Percentiles rank a stretch among this genome's conserved stretches.
Evolutionary conservation across 2,888 invertebrate species (phyloP).

Genomic region (Neoscelio sp.): DNA sequence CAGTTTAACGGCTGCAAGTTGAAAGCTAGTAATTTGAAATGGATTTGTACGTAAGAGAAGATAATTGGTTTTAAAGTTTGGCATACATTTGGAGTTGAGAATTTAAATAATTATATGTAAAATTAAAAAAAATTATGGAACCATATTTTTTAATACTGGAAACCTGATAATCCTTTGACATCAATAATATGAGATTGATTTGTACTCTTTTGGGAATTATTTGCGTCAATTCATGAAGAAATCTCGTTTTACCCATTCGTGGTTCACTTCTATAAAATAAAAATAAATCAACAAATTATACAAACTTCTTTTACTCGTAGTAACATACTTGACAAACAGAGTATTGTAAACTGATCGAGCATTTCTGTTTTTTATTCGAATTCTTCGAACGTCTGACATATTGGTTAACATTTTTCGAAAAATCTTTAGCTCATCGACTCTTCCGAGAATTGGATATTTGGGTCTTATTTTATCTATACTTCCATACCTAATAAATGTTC

Average conservation of each 20-base stretch:
- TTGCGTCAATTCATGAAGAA: constrained; percentile 85
- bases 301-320: not conserved
- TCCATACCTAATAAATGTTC: constrained; percentile 43
- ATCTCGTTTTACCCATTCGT: constrained; percentile 86
- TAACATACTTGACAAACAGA: constrained; percentile 74
- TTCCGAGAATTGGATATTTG: constrained; percentile 84
- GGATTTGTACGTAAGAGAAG: not conserved
- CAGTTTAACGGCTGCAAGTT: constrained; percentile 42
- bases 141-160: not conserved
- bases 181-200: constrained; percentile 80
- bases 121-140: too few species aligned
- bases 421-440: constrained; percentile 82
- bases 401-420: constrained; percentile 72
- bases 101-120: too few species aligned
- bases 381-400: constrained; percentile 59
- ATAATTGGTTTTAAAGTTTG: not conserved
- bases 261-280: constrained; percentile 84
- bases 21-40: constrained; percentile 25
- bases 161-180: constrained; percentile 80
- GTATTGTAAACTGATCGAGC: constrained; percentile 69
- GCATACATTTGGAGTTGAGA: not conserved
- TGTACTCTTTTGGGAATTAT: constrained; percentile 82
- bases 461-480: constrained; percentile 69
- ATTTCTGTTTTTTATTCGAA: constrained; percentile 31
- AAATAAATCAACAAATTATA: not conserved